phyloP scores from a whole-genome alignment of 30 jellyfish, hydroid and myxozoan species.

The Chironex yamaguchii region DNA sequence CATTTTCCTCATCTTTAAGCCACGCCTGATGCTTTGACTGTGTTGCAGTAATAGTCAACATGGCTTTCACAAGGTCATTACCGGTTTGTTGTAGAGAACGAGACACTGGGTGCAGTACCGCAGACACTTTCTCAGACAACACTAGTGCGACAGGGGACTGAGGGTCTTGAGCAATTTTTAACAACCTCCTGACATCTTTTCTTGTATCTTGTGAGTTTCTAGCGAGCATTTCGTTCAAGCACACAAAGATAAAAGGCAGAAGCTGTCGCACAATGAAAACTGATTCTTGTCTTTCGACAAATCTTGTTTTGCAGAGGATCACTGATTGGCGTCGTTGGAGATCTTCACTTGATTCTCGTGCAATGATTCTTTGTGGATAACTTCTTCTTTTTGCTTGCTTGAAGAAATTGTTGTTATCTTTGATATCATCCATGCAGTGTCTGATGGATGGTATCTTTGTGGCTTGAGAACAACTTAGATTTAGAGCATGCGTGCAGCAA shows the following conservation, averaged over 20 bases:
- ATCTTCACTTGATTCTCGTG: neutral
- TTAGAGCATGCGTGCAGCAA: neutral
- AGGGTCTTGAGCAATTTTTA: neutral
- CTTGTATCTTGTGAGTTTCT: neutral
- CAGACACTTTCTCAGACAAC: neutral
- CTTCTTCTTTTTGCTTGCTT: slow-evolving; percentile 12
- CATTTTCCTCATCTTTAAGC: neutral
- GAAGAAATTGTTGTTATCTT: slow-evolving; percentile 6
- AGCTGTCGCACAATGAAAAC: neutral
- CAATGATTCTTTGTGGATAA: neutral
- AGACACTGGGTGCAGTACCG: slow-evolving; percentile 9
- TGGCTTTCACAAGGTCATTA: neutral
- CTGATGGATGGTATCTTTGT: slow-evolving; percentile 12
- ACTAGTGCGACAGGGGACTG: neutral
- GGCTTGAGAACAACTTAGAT: neutral
- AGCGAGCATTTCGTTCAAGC: neutral
- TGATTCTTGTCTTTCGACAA: slow-evolving; percentile 2
- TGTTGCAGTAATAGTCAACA: neutral
- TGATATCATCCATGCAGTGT: slow-evolving; percentile 12
- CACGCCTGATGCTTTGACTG: neutral
- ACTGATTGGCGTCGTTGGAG: neutral
- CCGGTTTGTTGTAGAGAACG: slow-evolving; percentile 6
- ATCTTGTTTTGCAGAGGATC: too few species aligned
- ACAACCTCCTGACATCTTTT: slow-evolving; percentile 1
- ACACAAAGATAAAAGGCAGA: neutral